A percentile compares a stretch with the other conserved stretches of the same genome.
Conservation (phyloP, 2,113 vertebrate genomes). For the Nycticebus coucang region DNA sequence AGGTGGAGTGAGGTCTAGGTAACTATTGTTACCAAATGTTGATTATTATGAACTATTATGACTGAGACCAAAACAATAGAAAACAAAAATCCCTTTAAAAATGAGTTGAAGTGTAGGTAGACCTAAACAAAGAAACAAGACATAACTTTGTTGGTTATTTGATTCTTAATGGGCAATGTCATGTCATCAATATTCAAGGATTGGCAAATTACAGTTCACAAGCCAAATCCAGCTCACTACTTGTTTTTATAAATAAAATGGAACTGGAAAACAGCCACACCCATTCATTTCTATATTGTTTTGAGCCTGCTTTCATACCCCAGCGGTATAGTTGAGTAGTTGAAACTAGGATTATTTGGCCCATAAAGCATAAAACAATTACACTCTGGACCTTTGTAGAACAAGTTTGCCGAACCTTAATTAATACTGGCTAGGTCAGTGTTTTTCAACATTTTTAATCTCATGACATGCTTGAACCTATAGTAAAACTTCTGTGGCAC, state of each 20-base stretch:
- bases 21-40: not conserved
- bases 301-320: not conserved
- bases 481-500: too few relatives aligned
- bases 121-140: not conserved
- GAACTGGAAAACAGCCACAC: not conserved
- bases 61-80: not conserved
- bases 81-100: not conserved
- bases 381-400: too few relatives aligned
- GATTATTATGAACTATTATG: not conserved
- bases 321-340: not conserved
- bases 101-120: not conserved
- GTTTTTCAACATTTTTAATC: too few relatives aligned
- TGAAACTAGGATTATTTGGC: not conserved
- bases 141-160: not conserved
- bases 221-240: not conserved
- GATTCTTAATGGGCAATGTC: too few relatives aligned
- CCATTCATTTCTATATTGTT: not conserved
- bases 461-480: too few relatives aligned
- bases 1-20: not conserved
- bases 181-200: too few relatives aligned
- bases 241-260: constrained; percentile 14
- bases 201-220: too few relatives aligned
- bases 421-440: too few relatives aligned
- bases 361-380: not conserved
- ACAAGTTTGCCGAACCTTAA: not conserved